Percentiles rank a stretch among this genome's conserved stretches.
phyloP scores from a whole-genome alignment of 92 coral and sea anemone genomes.

The Actinernus sp. region DNA sequence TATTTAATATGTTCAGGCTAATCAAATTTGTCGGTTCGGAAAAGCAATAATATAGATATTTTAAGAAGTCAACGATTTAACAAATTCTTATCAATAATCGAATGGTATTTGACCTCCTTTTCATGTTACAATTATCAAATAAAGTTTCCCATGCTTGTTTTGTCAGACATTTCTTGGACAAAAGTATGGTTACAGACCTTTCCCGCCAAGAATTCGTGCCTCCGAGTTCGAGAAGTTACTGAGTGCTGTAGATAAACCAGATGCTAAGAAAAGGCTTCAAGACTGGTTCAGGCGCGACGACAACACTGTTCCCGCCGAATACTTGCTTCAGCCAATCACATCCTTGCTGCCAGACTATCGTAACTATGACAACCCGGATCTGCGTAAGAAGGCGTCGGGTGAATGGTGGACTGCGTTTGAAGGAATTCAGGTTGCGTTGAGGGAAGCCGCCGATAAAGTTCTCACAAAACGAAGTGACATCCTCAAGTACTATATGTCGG shows the following conservation, averaged over 20 bases:
- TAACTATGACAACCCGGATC: slow-evolving; percentile 70
- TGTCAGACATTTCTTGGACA: slow-evolving; percentile 94
- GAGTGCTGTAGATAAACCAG: slow-evolving; percentile 62
- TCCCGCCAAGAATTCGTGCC: slow-evolving; percentile 86
- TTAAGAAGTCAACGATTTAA: too few species aligned
- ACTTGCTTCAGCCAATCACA: slow-evolving; percentile 89
- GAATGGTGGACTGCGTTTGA: slow-evolving; percentile 97
- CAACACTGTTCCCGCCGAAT: slow-evolving; percentile 91
- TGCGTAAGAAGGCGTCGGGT: slow-evolving; percentile 88
- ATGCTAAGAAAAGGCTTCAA: slow-evolving; percentile 65
- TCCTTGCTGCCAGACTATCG: slow-evolving; percentile 91
- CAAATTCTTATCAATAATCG: too few species aligned
- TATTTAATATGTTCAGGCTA: too few species aligned
- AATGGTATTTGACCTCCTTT: too few species aligned
- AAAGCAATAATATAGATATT: too few species aligned
- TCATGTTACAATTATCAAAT: not conserved
- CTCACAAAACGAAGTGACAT: slow-evolving; percentile 55
- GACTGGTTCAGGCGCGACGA: slow-evolving; percentile 90
- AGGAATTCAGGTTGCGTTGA: slow-evolving; percentile 89
- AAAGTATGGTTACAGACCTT: slow-evolving; percentile 98
- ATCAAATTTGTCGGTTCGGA: too few species aligned
- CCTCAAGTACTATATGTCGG: slow-evolving; percentile 93
- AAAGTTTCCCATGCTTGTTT: not conserved
- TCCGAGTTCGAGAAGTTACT: slow-evolving; percentile 76
- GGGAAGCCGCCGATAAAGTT: slow-evolving; percentile 83